Conservation (phyloP, 2,113 vertebrate species). For the Mastomys natalensis region DNA sequence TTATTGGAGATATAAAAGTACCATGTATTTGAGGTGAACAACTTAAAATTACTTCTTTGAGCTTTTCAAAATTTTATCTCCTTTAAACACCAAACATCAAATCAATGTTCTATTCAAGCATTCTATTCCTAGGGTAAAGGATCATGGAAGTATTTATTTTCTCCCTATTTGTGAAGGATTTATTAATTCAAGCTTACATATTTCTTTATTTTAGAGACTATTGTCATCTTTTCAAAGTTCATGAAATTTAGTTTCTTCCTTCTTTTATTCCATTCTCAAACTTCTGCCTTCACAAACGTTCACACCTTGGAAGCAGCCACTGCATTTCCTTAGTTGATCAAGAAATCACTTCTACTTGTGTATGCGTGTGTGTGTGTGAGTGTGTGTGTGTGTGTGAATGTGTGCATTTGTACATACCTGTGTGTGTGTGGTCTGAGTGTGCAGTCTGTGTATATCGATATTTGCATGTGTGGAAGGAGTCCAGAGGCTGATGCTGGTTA, state of each 20-base stretch:
- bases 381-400: neutral
- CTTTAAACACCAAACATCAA: neutral
- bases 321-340: neutral
- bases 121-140: neutral
- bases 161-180: neutral
- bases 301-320: neutral
- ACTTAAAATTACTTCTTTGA: conserved; percentile 39
- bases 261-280: neutral
- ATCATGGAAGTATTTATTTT: neutral
- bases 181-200: neutral
- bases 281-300: neutral
- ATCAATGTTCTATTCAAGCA: neutral
- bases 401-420: neutral
- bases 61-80: neutral
- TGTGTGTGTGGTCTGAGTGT: neutral
- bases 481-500: no score
- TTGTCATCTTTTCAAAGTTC: neutral
- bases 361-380: neutral
- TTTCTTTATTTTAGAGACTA: neutral
- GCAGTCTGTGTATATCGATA: no score
- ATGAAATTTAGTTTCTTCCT: neutral
- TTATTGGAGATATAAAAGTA: neutral
- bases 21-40: neutral
- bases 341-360: neutral
- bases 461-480: neutral